phyloP scores from a whole-genome alignment of 2,888 invertebrate species.

The Diarsia dahlii region DNA sequence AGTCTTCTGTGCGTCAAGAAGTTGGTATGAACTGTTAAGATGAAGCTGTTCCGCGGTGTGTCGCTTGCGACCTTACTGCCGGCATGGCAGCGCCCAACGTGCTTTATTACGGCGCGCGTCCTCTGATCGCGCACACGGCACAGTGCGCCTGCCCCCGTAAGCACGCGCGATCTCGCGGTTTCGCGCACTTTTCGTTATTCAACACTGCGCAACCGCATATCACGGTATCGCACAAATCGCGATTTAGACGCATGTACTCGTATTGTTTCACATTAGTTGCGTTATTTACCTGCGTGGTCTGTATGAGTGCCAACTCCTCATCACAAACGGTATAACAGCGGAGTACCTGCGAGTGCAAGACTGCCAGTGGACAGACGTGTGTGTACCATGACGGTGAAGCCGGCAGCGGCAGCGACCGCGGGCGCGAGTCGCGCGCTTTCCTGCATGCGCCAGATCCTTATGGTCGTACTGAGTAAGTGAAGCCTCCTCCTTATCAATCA shows the following conservation, averaged over 20 bases:
- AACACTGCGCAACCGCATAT: neutral
- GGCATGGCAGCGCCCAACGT: neutral
- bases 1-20: slow-evolving; percentile 3
- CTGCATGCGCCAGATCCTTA: slow-evolving; percentile 28
- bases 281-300: neutral
- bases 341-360: neutral
- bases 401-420: neutral
- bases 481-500: neutral
- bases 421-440: slow-evolving; percentile 30
- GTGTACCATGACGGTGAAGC: slow-evolving; percentile 37
- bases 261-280: neutral
- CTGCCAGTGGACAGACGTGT: neutral
- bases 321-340: neutral
- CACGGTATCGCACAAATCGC: neutral
- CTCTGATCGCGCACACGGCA: neutral
- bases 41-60: neutral
- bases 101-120: slow-evolving; percentile 31
- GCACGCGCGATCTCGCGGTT: neutral
- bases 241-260: too few relatives aligned
- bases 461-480: slow-evolving; percentile 52
- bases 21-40: neutral
- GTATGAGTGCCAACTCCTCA: neutral
- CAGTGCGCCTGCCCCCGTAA: slow-evolving; percentile 16
- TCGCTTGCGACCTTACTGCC: slow-evolving; percentile 13
- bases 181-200: neutral